These are phyloP conservation scores for Philypnodon macrostomus DNA, from an alignment of 2,797 vertebrate genomes.

Conservation along the genomic window DNA sequence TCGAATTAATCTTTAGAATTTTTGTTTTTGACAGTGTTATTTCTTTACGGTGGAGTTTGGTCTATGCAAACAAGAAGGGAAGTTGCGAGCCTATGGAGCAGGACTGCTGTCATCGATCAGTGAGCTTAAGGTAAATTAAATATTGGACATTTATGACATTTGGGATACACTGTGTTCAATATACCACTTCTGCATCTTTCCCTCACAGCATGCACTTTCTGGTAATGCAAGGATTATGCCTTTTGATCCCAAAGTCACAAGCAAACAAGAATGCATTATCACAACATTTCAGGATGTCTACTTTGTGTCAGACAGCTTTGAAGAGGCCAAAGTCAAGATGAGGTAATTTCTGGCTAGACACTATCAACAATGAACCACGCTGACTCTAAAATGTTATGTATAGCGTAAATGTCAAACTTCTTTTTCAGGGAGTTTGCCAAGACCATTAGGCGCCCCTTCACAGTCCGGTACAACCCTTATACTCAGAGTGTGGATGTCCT, in stretches of 20 bases:
- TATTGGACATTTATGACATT: background rate
- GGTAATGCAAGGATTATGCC: constrained; percentile 86
- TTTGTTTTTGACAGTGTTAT: constrained; percentile 90
- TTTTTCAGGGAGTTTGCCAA: constrained; percentile 92
- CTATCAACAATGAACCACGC: background rate
- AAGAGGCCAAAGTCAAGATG: constrained; percentile 96
- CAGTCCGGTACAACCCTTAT: constrained; percentile 92
- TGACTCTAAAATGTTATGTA: too few relatives aligned
- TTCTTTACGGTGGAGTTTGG: constrained; percentile 99
- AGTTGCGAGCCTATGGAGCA: constrained; percentile 91
- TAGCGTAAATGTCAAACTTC: constrained; percentile 8
- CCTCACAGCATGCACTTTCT: constrained; percentile 86
- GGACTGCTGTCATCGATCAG: constrained; percentile 96
- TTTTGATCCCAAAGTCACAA: constrained; percentile 89
- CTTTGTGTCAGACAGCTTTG: constrained; percentile 94
- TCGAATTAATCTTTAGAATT: too few relatives aligned
- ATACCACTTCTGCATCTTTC: constrained; percentile 1
- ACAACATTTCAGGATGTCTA: constrained; percentile 95
- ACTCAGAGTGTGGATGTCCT: constrained; percentile 92
- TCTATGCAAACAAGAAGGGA: constrained; percentile 94
- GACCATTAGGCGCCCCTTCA: constrained; percentile 94
- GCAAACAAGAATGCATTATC: constrained; percentile 93
- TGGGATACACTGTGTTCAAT: background rate
- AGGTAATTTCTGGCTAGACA: constrained; percentile 74
- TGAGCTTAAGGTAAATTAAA: constrained; percentile 82